Conservation (phyloP, 2,797 vertebrate genomes). For the Onychomys leucogaster region DNA sequence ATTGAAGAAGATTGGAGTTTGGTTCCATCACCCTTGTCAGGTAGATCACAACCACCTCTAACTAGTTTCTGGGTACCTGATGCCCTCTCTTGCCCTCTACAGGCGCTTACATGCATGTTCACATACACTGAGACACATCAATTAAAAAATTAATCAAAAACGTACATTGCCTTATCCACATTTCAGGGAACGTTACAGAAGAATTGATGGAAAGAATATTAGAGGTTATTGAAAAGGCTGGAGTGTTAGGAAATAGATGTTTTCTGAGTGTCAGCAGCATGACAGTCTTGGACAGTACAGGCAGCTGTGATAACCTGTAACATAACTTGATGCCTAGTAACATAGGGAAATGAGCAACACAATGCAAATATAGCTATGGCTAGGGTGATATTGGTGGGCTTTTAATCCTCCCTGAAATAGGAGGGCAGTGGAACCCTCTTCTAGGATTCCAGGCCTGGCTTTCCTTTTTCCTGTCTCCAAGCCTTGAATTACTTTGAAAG, state of each 20-base stretch:
- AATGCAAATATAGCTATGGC: background rate
- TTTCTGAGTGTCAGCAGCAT: background rate
- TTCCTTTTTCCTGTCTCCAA: background rate
- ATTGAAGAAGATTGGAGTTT: background rate
- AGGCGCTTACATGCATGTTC: no score
- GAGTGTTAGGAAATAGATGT: background rate
- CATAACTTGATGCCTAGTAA: background rate
- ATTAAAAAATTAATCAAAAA: background rate
- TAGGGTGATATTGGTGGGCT: background rate
- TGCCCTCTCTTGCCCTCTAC: background rate
- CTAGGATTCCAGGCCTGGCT: background rate
- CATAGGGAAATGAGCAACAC: background rate
- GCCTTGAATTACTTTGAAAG: background rate
- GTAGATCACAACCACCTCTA: background rate
- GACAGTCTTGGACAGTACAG: background rate
- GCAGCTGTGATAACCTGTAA: background rate
- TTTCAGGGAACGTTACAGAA: background rate
- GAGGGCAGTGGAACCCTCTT: background rate
- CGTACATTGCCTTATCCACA: no score
- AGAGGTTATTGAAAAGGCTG: no score
- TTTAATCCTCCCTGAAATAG: background rate
- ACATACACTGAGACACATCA: background rate
- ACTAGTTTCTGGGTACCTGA: background rate
- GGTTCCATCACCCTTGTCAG: background rate
- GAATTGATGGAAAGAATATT: background rate